Conservation (phyloP, 2,888 invertebrate genomes). For the Synanthedon myopaeformis region DNA sequence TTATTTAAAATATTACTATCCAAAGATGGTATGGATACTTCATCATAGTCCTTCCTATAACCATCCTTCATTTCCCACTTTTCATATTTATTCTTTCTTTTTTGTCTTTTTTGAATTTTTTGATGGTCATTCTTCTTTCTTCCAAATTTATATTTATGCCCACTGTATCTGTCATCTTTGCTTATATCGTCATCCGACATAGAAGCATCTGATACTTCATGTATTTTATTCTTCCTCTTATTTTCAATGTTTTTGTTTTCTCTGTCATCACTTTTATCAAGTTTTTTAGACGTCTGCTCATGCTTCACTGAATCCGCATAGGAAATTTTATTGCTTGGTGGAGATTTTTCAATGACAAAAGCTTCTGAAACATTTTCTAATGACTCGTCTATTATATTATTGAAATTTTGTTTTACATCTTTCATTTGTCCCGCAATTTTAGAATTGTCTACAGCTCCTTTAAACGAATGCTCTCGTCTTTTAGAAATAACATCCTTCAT, state of each 20-base stretch:
- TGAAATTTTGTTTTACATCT: neutral
- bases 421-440: neutral
- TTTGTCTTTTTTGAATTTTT: constrained; percentile 50
- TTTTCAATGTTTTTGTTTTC: constrained; percentile 65
- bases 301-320: constrained; percentile 52
- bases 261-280: constrained; percentile 20
- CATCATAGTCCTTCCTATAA: constrained; percentile 50
- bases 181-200: constrained; percentile 45
- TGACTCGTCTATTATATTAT: neutral
- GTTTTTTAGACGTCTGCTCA: constrained; percentile 4
- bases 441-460: neutral
- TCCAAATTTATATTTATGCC: constrained; percentile 36
- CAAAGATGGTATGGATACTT: constrained; percentile 31
- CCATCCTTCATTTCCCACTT: constrained; percentile 61
- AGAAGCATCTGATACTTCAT: constrained; percentile 17
- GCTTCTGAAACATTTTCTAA: neutral
- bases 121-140: constrained; percentile 46
- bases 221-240: constrained; percentile 24
- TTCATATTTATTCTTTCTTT: constrained; percentile 53
- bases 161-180: constrained; percentile 51
- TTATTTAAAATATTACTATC: constrained; percentile 27
- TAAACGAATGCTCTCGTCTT: constrained; percentile 7
- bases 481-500: constrained; percentile 16
- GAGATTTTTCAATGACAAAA: neutral
- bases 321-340: neutral